Conservation (phyloP, 2,113 vertebrate species). For the Pedionomus torquatus region DNA sequence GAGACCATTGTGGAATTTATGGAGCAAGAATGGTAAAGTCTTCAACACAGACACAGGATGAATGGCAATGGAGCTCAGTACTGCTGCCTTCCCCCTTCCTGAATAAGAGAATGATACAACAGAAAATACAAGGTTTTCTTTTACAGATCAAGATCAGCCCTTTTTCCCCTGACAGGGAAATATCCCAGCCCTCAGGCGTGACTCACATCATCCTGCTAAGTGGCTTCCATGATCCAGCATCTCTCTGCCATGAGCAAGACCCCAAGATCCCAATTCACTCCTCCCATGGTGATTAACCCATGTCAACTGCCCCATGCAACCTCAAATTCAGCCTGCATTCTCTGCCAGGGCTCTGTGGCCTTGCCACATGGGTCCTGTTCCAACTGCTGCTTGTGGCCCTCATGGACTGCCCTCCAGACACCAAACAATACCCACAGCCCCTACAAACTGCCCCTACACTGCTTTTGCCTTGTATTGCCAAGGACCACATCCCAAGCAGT, state of each 20-base stretch:
- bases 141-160: background rate
- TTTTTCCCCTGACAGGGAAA: background rate
- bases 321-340: background rate
- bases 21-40: background rate
- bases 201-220: background rate
- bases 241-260: background rate
- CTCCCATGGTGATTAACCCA: background rate
- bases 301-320: background rate
- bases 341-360: background rate
- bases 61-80: background rate
- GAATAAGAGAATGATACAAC: background rate
- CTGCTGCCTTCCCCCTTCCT: background rate
- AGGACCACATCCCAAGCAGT: background rate
- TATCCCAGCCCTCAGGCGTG: background rate
- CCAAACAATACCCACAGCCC: accelerated
- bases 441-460: background rate
- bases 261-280: background rate
- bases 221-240: background rate
- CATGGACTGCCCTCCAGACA: background rate
- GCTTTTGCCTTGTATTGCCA: background rate
- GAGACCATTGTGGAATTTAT: background rate
- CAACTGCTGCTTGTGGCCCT: background rate
- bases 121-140: background rate
- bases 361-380: background rate
- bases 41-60: background rate